Percentiles rank a stretch among this genome's conserved stretches.
Evolutionary conservation across 2,797 vertebrate genomes (phyloP).

Genomic region (Tapirus indicus): DNA sequence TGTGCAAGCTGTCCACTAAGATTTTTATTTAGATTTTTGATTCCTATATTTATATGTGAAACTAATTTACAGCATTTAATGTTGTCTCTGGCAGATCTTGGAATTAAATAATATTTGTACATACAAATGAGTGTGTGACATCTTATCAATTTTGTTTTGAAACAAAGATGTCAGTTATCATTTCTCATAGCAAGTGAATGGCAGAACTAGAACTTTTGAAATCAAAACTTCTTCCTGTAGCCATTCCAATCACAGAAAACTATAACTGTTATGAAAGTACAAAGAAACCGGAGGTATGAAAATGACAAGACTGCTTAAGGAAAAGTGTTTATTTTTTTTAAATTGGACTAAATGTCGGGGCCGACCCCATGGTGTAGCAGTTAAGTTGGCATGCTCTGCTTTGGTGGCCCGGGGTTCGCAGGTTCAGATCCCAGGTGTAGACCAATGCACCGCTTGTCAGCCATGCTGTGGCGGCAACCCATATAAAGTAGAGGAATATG

Average conservation of each 20-base stretch:
- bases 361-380: too few species aligned
- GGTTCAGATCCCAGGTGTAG: too few species aligned
- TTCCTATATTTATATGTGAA: not conserved
- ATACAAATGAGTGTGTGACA: not conserved
- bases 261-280: not conserved
- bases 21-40: conserved; percentile 40
- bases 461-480: too few species aligned
- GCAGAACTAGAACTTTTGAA: not conserved
- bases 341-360: not conserved
- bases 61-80: not conserved
- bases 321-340: not conserved
- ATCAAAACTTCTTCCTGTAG: not conserved
- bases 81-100: not conserved
- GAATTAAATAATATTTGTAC: conserved; percentile 38
- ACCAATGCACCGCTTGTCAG: too few species aligned
- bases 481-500: too few species aligned
- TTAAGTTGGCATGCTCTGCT: too few species aligned
- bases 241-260: not conserved
- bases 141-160: conserved; percentile 10
- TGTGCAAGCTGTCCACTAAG: not conserved
- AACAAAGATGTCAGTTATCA: not conserved
- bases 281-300: not conserved
- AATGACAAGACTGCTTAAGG: not conserved
- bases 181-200: not conserved
- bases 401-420: too few species aligned